A percentile compares a stretch with the other conserved stretches of the same genome.
Evolutionary conservation across 1,140 invertebrate species (phyloP).

Genomic region (Trigoniulus corallinus): DNA sequence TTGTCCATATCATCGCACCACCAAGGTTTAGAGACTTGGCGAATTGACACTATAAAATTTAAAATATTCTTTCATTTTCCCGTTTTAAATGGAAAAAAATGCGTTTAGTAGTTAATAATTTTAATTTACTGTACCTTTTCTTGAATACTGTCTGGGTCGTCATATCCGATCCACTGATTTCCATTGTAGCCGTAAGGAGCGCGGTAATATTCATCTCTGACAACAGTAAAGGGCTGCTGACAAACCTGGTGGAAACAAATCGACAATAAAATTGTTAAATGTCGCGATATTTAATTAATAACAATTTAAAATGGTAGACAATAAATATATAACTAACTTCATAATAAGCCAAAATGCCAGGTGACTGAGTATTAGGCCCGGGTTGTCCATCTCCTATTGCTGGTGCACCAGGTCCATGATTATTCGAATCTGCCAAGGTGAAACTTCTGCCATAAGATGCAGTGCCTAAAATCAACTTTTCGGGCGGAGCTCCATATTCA

Average conservation of each 20-base stretch:
- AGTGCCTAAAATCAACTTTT: slow-evolving; percentile 68
- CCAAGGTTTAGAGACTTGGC: no score
- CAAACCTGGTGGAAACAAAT: slow-evolving; percentile 17
- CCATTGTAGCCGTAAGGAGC: slow-evolving; percentile 71
- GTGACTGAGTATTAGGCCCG: slow-evolving; percentile 68
- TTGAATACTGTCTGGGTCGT: slow-evolving; percentile 59
- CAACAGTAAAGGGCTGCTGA: slow-evolving; percentile 49
- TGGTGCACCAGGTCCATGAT: slow-evolving; percentile 29
- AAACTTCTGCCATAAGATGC: slow-evolving; percentile 80
- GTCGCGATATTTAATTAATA: no score
- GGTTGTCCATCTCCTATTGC: slow-evolving; percentile 48
- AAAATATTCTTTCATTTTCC: no score
- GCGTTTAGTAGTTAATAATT: no score
- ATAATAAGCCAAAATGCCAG: slow-evolving; percentile 74
- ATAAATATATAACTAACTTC: no score
- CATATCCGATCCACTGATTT: slow-evolving; percentile 77
- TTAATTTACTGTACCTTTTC: slow-evolving; percentile 51
- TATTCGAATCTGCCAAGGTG: slow-evolving; percentile 44
- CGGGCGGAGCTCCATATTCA: slow-evolving; percentile 48
- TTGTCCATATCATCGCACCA: no score
- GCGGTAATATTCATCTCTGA: slow-evolving; percentile 49
- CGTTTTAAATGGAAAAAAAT: no score
- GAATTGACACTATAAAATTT: no score
- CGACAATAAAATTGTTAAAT: slow-evolving; percentile 1
- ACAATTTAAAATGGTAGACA: no score